Evolutionary conservation across 2,888 invertebrate species (phyloP).

Genomic region (Panorpa germanica): DNA sequence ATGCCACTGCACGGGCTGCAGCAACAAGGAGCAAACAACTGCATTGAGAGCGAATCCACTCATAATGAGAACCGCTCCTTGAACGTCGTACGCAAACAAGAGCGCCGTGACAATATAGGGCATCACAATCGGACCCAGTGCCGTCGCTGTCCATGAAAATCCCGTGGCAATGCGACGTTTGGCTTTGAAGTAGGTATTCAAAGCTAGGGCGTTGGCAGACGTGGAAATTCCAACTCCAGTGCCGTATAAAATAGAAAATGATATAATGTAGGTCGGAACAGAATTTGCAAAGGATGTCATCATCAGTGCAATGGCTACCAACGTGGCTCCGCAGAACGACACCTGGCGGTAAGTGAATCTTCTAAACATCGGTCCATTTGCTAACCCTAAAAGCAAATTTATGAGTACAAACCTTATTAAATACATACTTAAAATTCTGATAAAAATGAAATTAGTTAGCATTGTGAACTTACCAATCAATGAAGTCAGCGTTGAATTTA

Average conservation of each 20-base stretch:
- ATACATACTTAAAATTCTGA: constrained; percentile 10
- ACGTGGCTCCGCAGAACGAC: constrained; percentile 36
- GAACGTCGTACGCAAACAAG: constrained; percentile 38
- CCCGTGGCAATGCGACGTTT: constrained; percentile 51
- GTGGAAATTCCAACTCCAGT: constrained; percentile 43
- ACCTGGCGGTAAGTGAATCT: constrained; percentile 47
- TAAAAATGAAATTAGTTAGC: constrained; percentile 1
- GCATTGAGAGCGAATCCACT: constrained; percentile 48
- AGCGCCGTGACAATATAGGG: constrained; percentile 48
- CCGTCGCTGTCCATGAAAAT: constrained; percentile 50
- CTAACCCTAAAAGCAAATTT: constrained; percentile 39
- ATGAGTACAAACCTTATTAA: constrained; percentile 11
- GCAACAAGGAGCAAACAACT: constrained; percentile 40
- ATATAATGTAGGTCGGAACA: constrained; percentile 39
- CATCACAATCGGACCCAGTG: constrained; percentile 51
- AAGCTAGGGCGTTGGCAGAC: constrained; percentile 47
- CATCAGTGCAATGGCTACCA: constrained; percentile 37
- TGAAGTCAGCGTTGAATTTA: constrained; percentile 47
- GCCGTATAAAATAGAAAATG: constrained; percentile 51
- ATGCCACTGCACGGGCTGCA: constrained; percentile 63
- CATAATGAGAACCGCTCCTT: constrained; percentile 44
- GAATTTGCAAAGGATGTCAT: constrained; percentile 39
- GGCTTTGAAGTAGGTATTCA: constrained; percentile 55
- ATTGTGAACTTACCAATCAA: constrained; percentile 46
- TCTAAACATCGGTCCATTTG: constrained; percentile 52